Evolutionary conservation across 2,113 vertebrate genomes (phyloP).

Genomic region (Rhizomys pruinosus): DNA sequence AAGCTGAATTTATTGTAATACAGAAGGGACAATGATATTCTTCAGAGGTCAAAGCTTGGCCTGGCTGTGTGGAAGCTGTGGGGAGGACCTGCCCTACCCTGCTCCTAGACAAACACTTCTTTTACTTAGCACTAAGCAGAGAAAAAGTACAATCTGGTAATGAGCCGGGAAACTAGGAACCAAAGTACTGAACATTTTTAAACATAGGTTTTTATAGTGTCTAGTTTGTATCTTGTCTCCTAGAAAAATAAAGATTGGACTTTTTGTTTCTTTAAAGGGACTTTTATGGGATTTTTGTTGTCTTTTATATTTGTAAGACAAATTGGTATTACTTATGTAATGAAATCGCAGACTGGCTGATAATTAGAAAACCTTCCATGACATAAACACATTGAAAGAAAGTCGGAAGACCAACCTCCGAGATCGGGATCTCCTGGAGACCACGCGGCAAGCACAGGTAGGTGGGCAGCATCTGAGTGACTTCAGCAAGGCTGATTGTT

Average conservation of each 20-base stretch:
- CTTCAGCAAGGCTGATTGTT: no score
- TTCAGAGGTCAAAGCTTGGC: conserved; percentile 11
- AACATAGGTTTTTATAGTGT: conserved; percentile 9
- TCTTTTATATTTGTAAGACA: not conserved
- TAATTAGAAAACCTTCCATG: no score
- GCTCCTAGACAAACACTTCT: conserved; percentile 3
- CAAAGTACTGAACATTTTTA: conserved; percentile 27
- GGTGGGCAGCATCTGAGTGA: no score
- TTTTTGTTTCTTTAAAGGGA: not conserved
- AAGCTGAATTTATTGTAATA: conserved; percentile 57
- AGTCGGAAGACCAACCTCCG: no score
- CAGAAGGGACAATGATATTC: conserved; percentile 20
- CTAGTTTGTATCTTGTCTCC: conserved; percentile 39
- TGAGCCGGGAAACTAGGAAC: not conserved
- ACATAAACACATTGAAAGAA: no score
- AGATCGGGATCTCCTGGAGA: no score
- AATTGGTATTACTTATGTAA: not conserved
- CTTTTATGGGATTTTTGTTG: not conserved
- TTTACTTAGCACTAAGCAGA: conserved; percentile 41
- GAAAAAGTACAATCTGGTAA: not conserved
- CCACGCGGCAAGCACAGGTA: no score
- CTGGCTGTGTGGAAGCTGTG: not conserved
- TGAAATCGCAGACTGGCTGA: not conserved
- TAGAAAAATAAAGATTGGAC: not conserved
- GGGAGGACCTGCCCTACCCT: not conserved